Conservation (phyloP, 2,888 invertebrate species). For the Laspeyria flexula region DNA sequence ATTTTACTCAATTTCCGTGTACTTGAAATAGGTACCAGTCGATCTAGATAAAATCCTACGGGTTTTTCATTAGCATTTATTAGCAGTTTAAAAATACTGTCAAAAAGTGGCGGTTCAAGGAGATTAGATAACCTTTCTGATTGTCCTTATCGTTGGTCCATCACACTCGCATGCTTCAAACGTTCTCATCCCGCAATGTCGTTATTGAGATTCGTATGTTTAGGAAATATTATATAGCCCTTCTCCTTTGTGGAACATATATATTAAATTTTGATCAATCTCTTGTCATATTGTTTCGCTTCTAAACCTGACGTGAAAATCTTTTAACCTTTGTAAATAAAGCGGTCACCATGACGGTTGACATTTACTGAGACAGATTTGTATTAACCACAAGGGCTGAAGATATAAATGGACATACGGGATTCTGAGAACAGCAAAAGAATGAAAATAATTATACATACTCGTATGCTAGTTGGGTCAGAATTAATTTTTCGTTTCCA, state of each 20-base stretch:
- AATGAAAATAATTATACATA: constrained; percentile 45
- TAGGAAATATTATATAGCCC: constrained; percentile 25
- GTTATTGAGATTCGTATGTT: constrained; percentile 57
- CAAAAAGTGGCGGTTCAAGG: constrained; percentile 78
- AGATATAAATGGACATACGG: constrained; percentile 31
- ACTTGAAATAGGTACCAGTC: constrained; percentile 42
- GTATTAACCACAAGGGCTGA: constrained; percentile 42
- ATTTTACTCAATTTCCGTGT: constrained; percentile 25
- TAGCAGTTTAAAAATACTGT: constrained; percentile 65
- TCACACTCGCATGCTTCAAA: constrained; percentile 64
- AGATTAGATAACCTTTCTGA: constrained; percentile 75
- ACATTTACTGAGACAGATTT: constrained; percentile 44
- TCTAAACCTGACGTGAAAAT: constrained; percentile 34
- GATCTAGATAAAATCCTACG: constrained; percentile 62
- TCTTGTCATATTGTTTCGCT: too few species aligned
- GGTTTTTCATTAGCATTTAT: constrained; percentile 66
- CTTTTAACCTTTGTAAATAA: constrained; percentile 26
- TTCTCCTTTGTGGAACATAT: not conserved
- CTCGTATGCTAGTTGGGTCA: constrained; percentile 34
- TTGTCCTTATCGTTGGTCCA: constrained; percentile 70
- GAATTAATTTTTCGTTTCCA: constrained; percentile 27
- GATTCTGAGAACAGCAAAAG: constrained; percentile 38
- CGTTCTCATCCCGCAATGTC: constrained; percentile 56
- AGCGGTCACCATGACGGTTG: constrained; percentile 43
- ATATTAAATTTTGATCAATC: not conserved